Percentiles rank a stretch among this genome's conserved stretches.
Evolutionary conservation across 2,113 vertebrate species (phyloP).

Genomic region (Ictalurus furcatus): DNA sequence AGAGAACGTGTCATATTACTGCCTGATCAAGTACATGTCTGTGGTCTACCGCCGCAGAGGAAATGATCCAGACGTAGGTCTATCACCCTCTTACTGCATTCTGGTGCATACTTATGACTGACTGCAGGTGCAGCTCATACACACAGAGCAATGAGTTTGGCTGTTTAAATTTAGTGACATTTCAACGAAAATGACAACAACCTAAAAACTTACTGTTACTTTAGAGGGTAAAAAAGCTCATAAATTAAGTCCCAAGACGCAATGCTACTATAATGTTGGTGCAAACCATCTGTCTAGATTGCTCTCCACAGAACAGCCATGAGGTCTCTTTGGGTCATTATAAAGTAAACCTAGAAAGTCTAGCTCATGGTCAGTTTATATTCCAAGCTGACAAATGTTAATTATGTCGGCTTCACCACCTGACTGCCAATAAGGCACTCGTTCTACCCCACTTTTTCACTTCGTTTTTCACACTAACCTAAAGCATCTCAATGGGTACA

Average conservation of each 20-base stretch:
- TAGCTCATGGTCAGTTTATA: slow-evolving; percentile 9
- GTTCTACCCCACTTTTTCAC: not conserved
- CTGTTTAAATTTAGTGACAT: not conserved
- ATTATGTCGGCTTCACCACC: slow-evolving; percentile 9
- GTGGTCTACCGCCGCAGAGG: slow-evolving; percentile 29
- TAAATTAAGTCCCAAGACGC: slow-evolving; percentile 4
- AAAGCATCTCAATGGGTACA: not conserved
- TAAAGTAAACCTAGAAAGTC: not conserved
- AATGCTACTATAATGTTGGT: not conserved
- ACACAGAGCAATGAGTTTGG: not conserved
- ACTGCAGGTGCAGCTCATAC: not conserved
- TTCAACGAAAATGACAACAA: not conserved
- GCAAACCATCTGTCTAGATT: not conserved
- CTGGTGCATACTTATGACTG: not conserved
- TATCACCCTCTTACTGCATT: not conserved
- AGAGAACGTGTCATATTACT: slow-evolving; percentile 16
- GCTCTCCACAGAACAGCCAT: not conserved
- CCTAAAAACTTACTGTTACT: not conserved
- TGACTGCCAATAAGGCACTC: not conserved
- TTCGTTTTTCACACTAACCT: not conserved
- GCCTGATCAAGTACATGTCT: slow-evolving; percentile 34
- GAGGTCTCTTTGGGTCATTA: not conserved
- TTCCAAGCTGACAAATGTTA: not conserved
- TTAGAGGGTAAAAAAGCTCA: not conserved
- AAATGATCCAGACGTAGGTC: slow-evolving; percentile 9